A percentile compares a stretch with the other conserved stretches of the same genome.
Evolutionary conservation across 2,797 vertebrate genomes (phyloP).

Genomic region (Taeniopygia guttata): DNA sequence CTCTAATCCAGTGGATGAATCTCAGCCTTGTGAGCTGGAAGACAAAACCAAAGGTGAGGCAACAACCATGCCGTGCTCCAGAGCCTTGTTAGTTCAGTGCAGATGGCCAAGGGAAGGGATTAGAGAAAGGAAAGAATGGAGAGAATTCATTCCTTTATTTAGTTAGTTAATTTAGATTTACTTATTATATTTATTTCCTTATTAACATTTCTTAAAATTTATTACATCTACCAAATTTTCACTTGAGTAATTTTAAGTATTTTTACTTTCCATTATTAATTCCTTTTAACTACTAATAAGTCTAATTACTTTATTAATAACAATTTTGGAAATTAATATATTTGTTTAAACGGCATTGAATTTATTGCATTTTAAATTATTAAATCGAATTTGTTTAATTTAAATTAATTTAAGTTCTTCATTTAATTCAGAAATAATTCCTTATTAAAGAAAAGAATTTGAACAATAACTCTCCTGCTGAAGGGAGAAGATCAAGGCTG

Average conservation of each 20-base stretch:
- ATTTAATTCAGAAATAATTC: not conserved
- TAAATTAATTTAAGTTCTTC: not conserved
- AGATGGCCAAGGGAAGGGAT: not conserved
- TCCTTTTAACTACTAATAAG: not conserved
- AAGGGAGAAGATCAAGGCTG: not conserved
- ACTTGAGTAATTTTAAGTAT: not conserved
- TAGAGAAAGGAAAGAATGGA: not conserved
- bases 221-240: not conserved
- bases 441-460: not conserved
- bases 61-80: not conserved
- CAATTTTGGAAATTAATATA: not conserved
- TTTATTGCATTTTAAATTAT: not conserved
- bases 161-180: not conserved
- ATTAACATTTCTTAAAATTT: not conserved
- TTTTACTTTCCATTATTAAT: not conserved
- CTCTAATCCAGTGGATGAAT: slow-evolving; percentile 79
- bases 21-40: slow-evolving; percentile 82
- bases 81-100: not conserved
- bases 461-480: not conserved
- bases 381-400: rapidly evolving
- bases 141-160: not conserved
- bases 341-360: not conserved
- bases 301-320: not conserved
- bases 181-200: not conserved
- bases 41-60: slow-evolving; percentile 80